These are phyloP conservation scores for Achroia grisella DNA, from an alignment of 1,140 invertebrate genomes.

Conservation along the genomic window DNA sequence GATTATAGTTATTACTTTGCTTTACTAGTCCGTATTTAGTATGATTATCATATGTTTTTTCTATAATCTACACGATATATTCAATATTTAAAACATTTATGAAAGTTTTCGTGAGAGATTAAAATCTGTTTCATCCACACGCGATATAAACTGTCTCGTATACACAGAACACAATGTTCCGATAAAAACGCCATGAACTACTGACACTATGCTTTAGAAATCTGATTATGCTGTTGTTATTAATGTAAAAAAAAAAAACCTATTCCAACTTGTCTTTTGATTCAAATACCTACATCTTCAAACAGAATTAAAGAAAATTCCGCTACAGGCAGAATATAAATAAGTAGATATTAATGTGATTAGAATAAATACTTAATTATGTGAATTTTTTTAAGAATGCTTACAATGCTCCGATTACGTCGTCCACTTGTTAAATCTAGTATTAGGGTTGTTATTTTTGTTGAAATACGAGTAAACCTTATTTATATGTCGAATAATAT, in stretches of 20 bases:
- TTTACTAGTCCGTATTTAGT: not conserved
- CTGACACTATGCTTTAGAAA: not conserved
- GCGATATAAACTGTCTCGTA: not conserved
- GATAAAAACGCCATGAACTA: not conserved
- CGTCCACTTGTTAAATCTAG: not conserved
- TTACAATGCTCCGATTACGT: conserved; percentile 26
- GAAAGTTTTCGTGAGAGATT: not conserved
- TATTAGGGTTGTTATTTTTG: conserved; percentile 6
- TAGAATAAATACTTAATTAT: conserved; percentile 19
- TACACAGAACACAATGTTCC: not conserved
- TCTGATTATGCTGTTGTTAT: too few species aligned
- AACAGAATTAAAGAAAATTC: too few species aligned
- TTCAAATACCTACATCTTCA: too few species aligned
- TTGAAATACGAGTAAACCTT: too few species aligned
- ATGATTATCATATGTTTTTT: too few species aligned
- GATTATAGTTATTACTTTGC: not conserved
- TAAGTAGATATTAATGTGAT: too few species aligned
- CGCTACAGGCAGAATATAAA: too few species aligned
- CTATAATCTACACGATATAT: too few species aligned
- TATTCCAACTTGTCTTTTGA: too few species aligned
- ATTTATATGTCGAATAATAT: conserved; percentile 1
- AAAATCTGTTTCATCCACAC: not conserved
- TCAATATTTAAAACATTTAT: too few species aligned
- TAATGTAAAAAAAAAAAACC: too few species aligned
- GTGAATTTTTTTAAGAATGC: conserved; percentile 15